Evolutionary conservation across 92 coral and sea anemone genomes (phyloP).

Genomic region (Parazoanthus atlanticus): DNA sequence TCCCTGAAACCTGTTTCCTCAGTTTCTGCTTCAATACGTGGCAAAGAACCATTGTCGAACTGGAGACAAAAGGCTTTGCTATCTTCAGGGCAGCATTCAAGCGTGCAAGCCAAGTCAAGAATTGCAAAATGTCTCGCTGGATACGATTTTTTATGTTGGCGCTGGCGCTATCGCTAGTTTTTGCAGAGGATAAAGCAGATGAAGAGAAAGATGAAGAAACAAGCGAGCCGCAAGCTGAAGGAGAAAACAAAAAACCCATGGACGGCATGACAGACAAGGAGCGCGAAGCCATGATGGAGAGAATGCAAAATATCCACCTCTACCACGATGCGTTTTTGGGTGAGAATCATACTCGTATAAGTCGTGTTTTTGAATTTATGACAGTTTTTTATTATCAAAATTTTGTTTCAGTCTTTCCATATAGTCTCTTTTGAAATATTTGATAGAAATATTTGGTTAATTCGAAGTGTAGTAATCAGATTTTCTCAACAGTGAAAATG

Average conservation of each 20-base stretch:
- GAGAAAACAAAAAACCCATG: background rate
- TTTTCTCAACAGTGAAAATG: background rate
- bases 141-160: background rate
- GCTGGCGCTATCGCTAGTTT: slow-evolving; percentile 19
- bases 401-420: background rate
- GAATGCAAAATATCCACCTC: slow-evolving; percentile 48
- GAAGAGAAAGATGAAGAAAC: slow-evolving; percentile 24
- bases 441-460: background rate
- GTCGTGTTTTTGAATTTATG: background rate
- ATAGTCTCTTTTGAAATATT: background rate
- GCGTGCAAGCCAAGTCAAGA: background rate
- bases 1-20: slow-evolving; percentile 1
- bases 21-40: slow-evolving; percentile 18
- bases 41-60: background rate
- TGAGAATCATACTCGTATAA: slow-evolving; percentile 30
- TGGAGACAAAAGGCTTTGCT: slow-evolving; percentile 10
- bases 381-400: background rate
- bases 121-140: slow-evolving; percentile 23
- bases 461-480: no score
- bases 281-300: slow-evolving; percentile 37
- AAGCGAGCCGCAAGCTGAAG: slow-evolving; percentile 19
- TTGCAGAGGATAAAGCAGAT: slow-evolving; percentile 21
- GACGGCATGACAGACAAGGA: slow-evolving; percentile 39
- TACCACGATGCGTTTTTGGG: slow-evolving; percentile 91
- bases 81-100: background rate